Base-by-base conservation (phyloP, 2,888 invertebrate species). In the Hemaris fuciformis region DNA sequence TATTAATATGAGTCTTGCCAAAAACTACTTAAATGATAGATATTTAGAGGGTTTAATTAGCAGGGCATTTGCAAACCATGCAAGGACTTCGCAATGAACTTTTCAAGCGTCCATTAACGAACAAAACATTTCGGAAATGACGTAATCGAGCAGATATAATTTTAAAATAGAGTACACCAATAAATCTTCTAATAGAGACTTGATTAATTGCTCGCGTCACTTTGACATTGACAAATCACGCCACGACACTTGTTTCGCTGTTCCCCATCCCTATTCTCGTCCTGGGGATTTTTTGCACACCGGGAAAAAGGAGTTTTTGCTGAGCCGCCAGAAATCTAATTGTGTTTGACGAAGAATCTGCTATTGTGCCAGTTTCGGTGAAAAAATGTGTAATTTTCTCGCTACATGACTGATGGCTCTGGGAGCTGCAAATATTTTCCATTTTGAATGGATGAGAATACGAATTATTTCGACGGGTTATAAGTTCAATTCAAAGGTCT, bases 111-210 rank as follows among this genome's bases (percentile, higher is more conserved):
- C n/a, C n/a, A n/a, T n/a, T n/a, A n/a, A n/a, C n/a, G n/a, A 38
- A 38, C 2, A 53, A 53, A 53, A 53, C 1, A 7, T 4, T 56
- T 10, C 27, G 7, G 34, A 13, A 13, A 38, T 38, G 6, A 13
- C 7, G 10, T 34, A 8, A 34, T 38, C 34, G 3, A n/a, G 34
- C n/a, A 53, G 31, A 53, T 53, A 53, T 53, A 18, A 43, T 59
- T 59, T 59, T 59, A 27, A 58, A 61, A 61, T 61, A 34, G 23
- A 31, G 31, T 15, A 34, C 10, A 38, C 57, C 61, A 43, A 57
- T 61, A 57, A 61, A 61, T 61, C 61, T 48, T 25, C 18, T 61
- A 45, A 59, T 45, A 57, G 61, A 56, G 42, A 43, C 34, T 22
- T 57, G 61, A 61, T 61, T 61, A 57, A 61, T 61, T 38, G 61